Evolutionary conservation across 2,797 vertebrate species (phyloP).

Genomic region (Pempheris klunzingeri): DNA sequence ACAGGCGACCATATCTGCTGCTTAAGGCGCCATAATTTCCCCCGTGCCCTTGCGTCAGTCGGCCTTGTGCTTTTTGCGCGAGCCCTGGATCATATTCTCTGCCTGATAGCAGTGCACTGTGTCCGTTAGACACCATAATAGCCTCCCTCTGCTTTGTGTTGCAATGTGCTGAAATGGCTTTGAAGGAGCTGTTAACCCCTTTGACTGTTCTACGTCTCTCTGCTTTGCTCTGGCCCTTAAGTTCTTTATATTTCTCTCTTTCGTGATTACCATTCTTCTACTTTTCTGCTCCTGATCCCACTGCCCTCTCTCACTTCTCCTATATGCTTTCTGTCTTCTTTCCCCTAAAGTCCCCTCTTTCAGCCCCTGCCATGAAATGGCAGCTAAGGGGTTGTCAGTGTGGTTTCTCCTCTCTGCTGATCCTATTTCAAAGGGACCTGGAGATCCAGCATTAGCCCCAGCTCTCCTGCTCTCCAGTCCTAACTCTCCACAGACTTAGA

Average conservation of each 20-base stretch:
- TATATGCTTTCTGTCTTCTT: conserved; percentile 38
- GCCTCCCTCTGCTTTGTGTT: conserved; percentile 59
- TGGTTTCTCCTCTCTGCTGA: conserved; percentile 82
- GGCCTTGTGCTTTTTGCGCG: conserved; percentile 45
- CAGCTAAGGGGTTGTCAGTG: conserved; percentile 82
- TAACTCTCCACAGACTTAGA: conserved; percentile 77
- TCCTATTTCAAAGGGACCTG: conserved; percentile 86
- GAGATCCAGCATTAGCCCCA: conserved; percentile 82
- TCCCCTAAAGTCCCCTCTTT: conserved; percentile 67
- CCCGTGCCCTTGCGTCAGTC: conserved; percentile 49
- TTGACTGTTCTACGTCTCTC: conserved; percentile 38
- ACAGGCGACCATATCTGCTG: conserved; percentile 35
- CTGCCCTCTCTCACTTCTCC: conserved; percentile 52
- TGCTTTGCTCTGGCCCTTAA: conserved; percentile 38
- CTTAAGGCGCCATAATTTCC: conserved; percentile 36
- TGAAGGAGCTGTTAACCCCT: conserved; percentile 53
- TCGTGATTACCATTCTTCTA: conserved; percentile 42
- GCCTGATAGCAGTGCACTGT: conserved; percentile 43
- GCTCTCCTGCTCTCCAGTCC: conserved; percentile 75
- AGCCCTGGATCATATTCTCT: conserved; percentile 62
- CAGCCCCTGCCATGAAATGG: conserved; percentile 80
- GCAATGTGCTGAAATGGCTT: conserved; percentile 66
- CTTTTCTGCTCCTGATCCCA: conserved; percentile 49
- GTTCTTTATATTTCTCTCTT: conserved; percentile 43
- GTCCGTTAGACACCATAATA: conserved; percentile 55